Base-by-base conservation (phyloP, 2,113 vertebrate genomes). In the Pygoscelis antarcticus region DNA sequence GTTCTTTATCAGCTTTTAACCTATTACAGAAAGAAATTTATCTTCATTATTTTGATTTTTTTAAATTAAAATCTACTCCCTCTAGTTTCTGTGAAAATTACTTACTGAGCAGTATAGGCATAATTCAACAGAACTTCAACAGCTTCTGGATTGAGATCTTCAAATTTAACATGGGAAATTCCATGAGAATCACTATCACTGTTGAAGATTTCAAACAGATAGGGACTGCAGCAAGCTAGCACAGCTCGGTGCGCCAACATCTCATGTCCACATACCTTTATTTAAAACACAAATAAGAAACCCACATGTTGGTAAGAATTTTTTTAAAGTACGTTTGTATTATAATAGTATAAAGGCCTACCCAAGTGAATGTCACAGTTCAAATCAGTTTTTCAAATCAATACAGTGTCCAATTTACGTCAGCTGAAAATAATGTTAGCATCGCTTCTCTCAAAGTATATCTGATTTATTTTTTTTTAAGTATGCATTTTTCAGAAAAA, bases 141-240 rank as follows among this genome's bases (percentile, higher is more conserved):
- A 94, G 99, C 99, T 91, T 99, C 99, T 49, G 99, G 99, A 91
- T 99, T 99, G 98, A 99, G 98, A 98, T 99, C 99, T 94, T 99
- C 99, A n/a, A 99, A 99, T 92, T 99, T 99, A 89, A 99, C 99
- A 62, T 99, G 99, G 27, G 99, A 99, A 96, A 99, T 94, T 62
- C 99, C 99, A 7, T 99, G 99, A 90, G 99, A 98, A 97, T 99
- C 99, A 4, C 98, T 98, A 68, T 99, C 99, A 71, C 98, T 99
- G 83, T 99, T 99, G 96, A 99, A 99, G 98, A 99, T 99, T 98
- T 99, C 99, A 91, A 99, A 99, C 97, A 99, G 97, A 96, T 99
- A 99, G 40, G 99, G 99, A 94, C 99, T 99, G 98, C 99, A 99
- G 98, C 99, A 99, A 34, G 99, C 99, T 96, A 99, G 98, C 18